Percentiles rank a stretch among this genome's conserved stretches.
phyloP scores from a whole-genome alignment of 2,797 vertebrate genomes.

The Premnoplex brunnescens region DNA sequence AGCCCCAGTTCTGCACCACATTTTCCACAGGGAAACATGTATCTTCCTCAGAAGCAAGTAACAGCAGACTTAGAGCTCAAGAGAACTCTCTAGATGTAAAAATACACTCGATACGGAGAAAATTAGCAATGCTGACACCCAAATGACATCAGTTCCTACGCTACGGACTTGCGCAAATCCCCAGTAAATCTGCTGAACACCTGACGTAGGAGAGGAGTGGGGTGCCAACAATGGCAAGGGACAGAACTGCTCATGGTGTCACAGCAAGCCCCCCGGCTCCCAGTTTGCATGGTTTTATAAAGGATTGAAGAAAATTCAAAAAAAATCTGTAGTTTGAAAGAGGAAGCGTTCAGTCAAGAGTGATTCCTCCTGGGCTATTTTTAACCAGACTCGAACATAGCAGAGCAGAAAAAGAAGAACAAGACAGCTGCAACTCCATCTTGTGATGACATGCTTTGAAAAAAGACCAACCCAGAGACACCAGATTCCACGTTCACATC shows the following conservation, averaged over 20 bases:
- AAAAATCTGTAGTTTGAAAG: conserved; percentile 21
- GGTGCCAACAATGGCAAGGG: background rate
- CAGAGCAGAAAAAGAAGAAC: conserved; percentile 40
- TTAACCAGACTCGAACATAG: conserved; percentile 52
- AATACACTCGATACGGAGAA: background rate
- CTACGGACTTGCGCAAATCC: background rate
- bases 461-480: background rate
- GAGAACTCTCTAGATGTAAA: background rate
- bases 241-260: background rate
- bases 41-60: background rate
- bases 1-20: accelerated
- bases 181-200: background rate
- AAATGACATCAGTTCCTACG: background rate
- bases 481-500: background rate
- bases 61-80: background rate
- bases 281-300: background rate
- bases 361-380: conserved; percentile 65
- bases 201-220: background rate
- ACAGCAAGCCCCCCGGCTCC: background rate
- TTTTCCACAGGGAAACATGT: background rate
- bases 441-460: background rate
- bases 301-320: background rate
- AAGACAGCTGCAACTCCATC: conserved; percentile 45
- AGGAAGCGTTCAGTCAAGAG: conserved; percentile 65
- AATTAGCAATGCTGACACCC: background rate